Base-by-base conservation (phyloP, 2,888 invertebrate genomes). In the Megaustenia siamemsis region DNA sequence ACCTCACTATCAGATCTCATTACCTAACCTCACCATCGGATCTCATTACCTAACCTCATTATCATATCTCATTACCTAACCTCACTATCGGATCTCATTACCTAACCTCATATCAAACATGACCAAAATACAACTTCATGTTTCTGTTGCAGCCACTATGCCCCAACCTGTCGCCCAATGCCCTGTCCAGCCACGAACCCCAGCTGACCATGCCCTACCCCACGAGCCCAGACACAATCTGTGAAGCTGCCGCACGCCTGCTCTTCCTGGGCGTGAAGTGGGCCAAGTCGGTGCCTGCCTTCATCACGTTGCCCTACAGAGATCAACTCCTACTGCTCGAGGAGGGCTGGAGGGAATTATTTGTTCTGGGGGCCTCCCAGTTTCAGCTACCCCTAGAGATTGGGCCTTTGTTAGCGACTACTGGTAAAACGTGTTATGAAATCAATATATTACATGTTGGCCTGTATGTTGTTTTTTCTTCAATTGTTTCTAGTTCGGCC, bases 231-330 rank as follows among this genome's bases (percentile, higher is more conserved):
- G 96, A 97, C 89, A 95, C 96, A 0, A 95, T 98, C 56, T 97
- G 97, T 93, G 99, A 99, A 94, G 96, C 96, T 0, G 98, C 98
- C 0, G 98, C 98, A 0, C 95, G 97, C 79, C 95, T 98, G n/a
- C 95, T 99, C 0, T 98, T 98, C 93, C 96, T 97, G 95, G 98
- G 97, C 93, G 96, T 98, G 0, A 96, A 96, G 92, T 98, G 98
- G 97, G 96, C 97, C 0, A 97, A 97, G 92, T 96, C 96, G 86
- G 95, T 98, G 0, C 96, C 96, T 0, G 96, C 96, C 0, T 97
- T 98, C 91, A 95, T 96, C 0, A 95, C 96, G 0, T 94, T 99
- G 18, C 96, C 96, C 8, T 94, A 96, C 88, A 94, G 96, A 38
- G 98, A 99, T 92, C 97, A 96, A 94, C 95, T 95, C 87, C 89